phyloP scores from a whole-genome alignment of 2,888 invertebrate species.

The Podotricha telesiphe region DNA sequence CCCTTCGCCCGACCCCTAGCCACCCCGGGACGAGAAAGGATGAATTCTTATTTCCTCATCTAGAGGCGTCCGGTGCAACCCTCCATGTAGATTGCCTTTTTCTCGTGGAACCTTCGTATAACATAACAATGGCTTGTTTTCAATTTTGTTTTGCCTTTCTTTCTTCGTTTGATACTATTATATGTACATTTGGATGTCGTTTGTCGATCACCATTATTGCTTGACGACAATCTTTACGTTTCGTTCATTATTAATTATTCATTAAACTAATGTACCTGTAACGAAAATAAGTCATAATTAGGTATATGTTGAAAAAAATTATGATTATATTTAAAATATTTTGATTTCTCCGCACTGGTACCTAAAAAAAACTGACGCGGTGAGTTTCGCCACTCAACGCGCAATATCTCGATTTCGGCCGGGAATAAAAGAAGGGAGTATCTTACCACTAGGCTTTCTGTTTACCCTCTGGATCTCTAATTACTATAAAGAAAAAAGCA shows the following conservation, averaged over 20 bases:
- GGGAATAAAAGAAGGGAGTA: too few species aligned
- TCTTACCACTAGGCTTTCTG: too few species aligned
- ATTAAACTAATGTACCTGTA: background rate
- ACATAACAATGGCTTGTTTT: slow-evolving; percentile 83
- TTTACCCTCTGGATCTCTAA: too few species aligned
- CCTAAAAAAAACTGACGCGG: too few species aligned
- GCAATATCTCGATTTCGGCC: too few species aligned
- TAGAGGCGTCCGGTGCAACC: slow-evolving; percentile 79
- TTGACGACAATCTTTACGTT: background rate
- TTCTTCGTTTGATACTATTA: slow-evolving; percentile 50
- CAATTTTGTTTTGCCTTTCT: slow-evolving; percentile 71
- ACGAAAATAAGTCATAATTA: background rate
- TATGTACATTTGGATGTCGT: slow-evolving; percentile 43
- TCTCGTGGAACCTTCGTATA: slow-evolving; percentile 77
- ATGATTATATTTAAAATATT: background rate
- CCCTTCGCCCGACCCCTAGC: slow-evolving; percentile 63
- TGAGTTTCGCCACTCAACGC: too few species aligned
- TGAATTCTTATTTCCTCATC: slow-evolving; percentile 85
- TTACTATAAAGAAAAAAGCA: too few species aligned
- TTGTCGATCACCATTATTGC: slow-evolving; percentile 28
- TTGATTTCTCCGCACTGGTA: background rate
- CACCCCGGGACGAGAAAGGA: slow-evolving; percentile 78
- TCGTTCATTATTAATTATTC: background rate
- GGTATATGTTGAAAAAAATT: background rate
- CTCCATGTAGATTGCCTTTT: slow-evolving; percentile 83